phyloP scores from a whole-genome alignment of 2,888 invertebrate genomes.

The Diachrysia chrysitis region DNA sequence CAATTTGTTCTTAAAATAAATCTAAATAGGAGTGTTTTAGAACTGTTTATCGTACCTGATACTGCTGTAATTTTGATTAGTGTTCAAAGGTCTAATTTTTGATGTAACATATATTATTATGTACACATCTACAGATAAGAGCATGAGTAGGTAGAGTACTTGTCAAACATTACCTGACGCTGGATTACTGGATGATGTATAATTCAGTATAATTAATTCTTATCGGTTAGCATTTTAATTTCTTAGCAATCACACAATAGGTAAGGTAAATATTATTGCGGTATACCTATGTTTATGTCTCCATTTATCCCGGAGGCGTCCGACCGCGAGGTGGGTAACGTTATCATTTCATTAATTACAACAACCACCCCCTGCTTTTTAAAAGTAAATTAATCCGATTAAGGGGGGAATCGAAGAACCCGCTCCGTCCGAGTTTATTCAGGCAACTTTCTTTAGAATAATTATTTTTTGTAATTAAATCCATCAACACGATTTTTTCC shows the following conservation, averaged over 20 bases:
- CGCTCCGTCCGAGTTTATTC: constrained; percentile 88
- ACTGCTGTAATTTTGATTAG: not conserved
- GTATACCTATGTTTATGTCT: constrained; percentile 65
- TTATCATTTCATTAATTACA: constrained; percentile 89
- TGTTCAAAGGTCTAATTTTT: not conserved
- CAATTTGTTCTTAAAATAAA: constrained; percentile 25
- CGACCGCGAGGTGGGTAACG: constrained; percentile 86
- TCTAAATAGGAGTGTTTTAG: not conserved
- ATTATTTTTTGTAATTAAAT: constrained; percentile 90
- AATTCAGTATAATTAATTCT: not conserved
- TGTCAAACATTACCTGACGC: too few species aligned
- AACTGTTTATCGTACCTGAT: not conserved
- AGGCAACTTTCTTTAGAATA: constrained; percentile 88
- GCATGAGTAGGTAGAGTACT: too few species aligned
- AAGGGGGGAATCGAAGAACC: constrained; percentile 88
- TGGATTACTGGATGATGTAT: too few species aligned
- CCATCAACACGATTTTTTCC: constrained; percentile 90
- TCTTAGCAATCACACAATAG: constrained; percentile 16
- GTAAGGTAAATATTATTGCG: constrained; percentile 50
- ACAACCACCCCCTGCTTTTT: constrained; percentile 86
- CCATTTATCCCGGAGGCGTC: constrained; percentile 77
- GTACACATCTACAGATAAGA: too few species aligned
- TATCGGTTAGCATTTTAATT: not conserved
- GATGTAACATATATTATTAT: too few species aligned
- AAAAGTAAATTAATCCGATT: constrained; percentile 90